phyloP scores from a whole-genome alignment of 2,113 vertebrate species.

The Pipra filicauda region DNA sequence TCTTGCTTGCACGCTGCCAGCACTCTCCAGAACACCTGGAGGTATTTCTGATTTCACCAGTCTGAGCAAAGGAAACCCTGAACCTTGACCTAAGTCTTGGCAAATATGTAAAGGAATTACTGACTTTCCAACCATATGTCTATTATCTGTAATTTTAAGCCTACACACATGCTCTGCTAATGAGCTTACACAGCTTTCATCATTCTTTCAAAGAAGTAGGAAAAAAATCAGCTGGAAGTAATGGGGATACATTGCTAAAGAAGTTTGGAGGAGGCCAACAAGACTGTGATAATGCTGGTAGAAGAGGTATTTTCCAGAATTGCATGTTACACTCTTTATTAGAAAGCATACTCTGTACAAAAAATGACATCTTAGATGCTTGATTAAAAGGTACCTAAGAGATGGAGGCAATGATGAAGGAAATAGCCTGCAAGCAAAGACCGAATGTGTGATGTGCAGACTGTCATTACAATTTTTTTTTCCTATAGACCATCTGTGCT shows the following conservation, averaged over 20 bases:
- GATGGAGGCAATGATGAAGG: neutral
- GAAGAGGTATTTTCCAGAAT: neutral
- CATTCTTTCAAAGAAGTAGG: neutral
- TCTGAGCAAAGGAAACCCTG: constrained; percentile 10
- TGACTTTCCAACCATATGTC: constrained; percentile 30
- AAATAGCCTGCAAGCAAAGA: neutral
- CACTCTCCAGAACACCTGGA: neutral
- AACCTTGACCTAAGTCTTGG: constrained; percentile 50
- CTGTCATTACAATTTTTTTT: neutral
- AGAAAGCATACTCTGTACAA: neutral
- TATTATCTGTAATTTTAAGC: constrained; percentile 61
- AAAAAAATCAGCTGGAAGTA: neutral
- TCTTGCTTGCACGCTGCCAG: neutral
- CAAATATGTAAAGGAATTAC: constrained; percentile 42
- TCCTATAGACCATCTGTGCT: neutral
- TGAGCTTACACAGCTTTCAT: constrained; percentile 56
- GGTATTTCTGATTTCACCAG: constrained; percentile 4
- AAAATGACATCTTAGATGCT: neutral
- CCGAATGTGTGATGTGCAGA: neutral
- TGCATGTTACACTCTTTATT: neutral
- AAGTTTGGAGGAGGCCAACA: neutral
- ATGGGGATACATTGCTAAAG: neutral
- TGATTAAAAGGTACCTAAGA: neutral
- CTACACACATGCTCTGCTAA: constrained; percentile 47
- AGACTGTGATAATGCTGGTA: neutral